Conservation (phyloP, 1,140 invertebrate species). For the Battus philenor region DNA sequence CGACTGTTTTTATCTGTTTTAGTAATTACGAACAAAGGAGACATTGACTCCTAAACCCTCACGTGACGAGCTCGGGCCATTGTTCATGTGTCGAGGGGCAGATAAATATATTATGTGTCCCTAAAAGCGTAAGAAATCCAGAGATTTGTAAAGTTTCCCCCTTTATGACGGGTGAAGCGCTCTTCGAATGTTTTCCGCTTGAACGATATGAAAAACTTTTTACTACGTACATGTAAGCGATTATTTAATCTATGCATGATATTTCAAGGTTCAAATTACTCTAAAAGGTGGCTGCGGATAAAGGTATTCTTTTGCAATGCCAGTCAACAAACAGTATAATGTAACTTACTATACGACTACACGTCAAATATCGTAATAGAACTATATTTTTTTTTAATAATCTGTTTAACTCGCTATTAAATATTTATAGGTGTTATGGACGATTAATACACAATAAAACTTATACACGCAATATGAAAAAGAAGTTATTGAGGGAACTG, state of each 20-base stretch:
- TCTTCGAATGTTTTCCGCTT: constrained; percentile 63
- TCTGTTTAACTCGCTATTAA: not conserved
- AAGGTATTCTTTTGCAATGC: constrained; percentile 61
- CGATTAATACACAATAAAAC: too few relatives aligned
- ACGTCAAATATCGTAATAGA: constrained; percentile 34
- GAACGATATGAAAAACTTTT: constrained; percentile 70
- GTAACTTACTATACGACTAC: constrained; percentile 57
- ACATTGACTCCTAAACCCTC: constrained; percentile 52
- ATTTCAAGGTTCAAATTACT: constrained; percentile 22
- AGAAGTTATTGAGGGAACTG: too few relatives aligned
- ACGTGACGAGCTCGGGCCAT: constrained; percentile 56
- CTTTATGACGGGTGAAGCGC: constrained; percentile 66
- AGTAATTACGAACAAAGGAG: constrained; percentile 19
- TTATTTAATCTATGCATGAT: constrained; percentile 20
- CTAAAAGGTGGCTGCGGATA: constrained; percentile 19
- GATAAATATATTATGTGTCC: constrained; percentile 72
- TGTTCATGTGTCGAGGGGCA: constrained; percentile 68
- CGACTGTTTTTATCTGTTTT: constrained; percentile 32
- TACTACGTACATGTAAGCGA: constrained; percentile 19
- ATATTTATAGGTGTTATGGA: constrained; percentile 1
- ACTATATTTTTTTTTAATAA: too few relatives aligned
- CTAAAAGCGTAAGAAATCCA: constrained; percentile 72
- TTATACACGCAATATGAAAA: too few relatives aligned
- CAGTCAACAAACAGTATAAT: constrained; percentile 54
- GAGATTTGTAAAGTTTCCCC: constrained; percentile 74